Conservation (phyloP, 2,888 invertebrate genomes). For the Stenichneumon culpator region DNA sequence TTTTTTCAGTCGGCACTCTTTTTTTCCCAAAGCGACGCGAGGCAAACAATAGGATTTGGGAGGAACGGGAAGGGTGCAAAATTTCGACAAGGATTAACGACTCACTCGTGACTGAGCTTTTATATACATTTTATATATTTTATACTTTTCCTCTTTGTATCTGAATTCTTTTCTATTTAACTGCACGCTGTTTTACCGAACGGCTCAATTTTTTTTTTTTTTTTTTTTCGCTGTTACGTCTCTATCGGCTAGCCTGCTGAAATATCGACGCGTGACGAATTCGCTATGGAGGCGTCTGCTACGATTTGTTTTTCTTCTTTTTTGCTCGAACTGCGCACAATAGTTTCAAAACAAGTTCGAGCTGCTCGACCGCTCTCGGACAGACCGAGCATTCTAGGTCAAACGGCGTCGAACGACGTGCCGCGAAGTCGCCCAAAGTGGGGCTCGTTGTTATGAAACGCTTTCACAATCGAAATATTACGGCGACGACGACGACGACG, state of each 20-base stretch:
- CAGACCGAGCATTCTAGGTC: conserved; percentile 28
- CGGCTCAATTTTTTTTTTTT: conserved; percentile 36
- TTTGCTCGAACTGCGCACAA: neutral
- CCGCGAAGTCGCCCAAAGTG: conserved; percentile 28
- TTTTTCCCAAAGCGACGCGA: conserved; percentile 11
- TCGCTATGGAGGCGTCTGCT: neutral
- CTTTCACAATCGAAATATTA: conserved; percentile 57
- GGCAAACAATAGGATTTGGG: conserved; percentile 28
- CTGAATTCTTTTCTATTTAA: conserved; percentile 48
- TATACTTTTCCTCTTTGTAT: conserved; percentile 27
- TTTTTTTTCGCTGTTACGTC: neutral
- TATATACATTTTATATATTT: no score
- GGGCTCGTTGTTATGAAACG: conserved; percentile 50
- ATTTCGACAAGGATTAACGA: conserved; percentile 57
- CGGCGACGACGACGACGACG: conserved; percentile 3
- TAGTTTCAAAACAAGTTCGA: conserved; percentile 1
- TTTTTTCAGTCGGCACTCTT: neutral
- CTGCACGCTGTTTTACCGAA: neutral
- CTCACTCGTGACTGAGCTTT: conserved; percentile 31
- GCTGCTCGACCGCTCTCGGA: conserved; percentile 9
- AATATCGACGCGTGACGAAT: conserved; percentile 40
- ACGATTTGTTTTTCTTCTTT: neutral
- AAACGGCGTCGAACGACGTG: conserved; percentile 8
- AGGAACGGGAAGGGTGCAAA: conserved; percentile 6
- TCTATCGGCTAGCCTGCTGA: neutral